Percentiles rank a stretch among this genome's conserved stretches.
phyloP scores from a whole-genome alignment of 1,140 invertebrate species.

The Polyergus mexicanus region DNA sequence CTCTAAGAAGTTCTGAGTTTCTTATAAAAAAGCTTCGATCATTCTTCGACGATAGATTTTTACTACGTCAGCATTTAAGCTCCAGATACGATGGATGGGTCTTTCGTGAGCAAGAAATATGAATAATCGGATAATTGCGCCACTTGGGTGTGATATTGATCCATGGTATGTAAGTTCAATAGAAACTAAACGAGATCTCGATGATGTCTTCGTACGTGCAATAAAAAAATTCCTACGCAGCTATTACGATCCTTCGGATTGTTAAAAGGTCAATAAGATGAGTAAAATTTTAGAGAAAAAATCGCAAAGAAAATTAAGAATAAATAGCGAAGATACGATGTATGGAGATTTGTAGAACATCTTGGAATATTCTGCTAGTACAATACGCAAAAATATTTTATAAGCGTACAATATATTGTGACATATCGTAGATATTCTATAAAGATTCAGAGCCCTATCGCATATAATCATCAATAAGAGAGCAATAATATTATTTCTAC shows the following conservation, averaged over 20 bases:
- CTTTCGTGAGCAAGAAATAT: background rate
- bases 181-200: background rate
- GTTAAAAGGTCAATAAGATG: background rate
- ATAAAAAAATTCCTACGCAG: background rate
- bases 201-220: background rate
- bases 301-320: constrained; percentile 4
- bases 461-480: constrained; percentile 58
- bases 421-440: constrained; percentile 41
- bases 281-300: background rate
- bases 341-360: background rate
- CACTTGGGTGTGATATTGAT: background rate
- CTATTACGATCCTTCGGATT: background rate
- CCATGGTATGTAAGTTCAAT: background rate
- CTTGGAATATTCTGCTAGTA: background rate
- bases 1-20: constrained; percentile 15
- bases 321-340: background rate
- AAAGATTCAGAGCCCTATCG: constrained; percentile 51
- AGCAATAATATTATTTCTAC: constrained; percentile 12
- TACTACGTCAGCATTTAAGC: background rate
- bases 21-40: constrained; percentile 15
- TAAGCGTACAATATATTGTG: constrained; percentile 12
- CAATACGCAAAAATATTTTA: constrained; percentile 13
- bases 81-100: background rate
- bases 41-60: constrained; percentile 25
- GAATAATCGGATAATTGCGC: constrained; percentile 24